Evolutionary conservation across 2,888 invertebrate genomes (phyloP), one percentile per base, ranked within the genome.

Genomic region (Drosophila austrosaltans): DNA sequence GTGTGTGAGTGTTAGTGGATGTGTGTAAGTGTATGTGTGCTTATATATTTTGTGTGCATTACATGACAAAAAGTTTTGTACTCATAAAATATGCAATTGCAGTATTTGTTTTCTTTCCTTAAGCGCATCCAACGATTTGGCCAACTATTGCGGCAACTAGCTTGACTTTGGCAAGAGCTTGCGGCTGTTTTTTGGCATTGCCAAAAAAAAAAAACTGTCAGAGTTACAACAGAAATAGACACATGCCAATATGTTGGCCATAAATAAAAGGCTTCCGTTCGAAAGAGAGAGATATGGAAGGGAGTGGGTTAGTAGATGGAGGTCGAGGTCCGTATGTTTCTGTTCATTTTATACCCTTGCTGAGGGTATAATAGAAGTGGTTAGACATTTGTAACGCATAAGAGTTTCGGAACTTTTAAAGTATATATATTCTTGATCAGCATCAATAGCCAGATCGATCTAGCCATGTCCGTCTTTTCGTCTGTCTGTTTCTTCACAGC

Each of bases 61-160:
- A 73, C 82, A 84, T 75, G 82, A 74, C 65, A 76, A 69, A 72
- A 81, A 78, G 75, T 81, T 87, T 78, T 75, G 67, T 64, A 68
- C 82, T 87, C 80, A 87, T 87, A 79, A 82, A 84, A 80, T 87
- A 84, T 85, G 82, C 85, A 87, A 80, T 82, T 72, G 73, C 68
- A 63, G 65, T 78, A 75, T 53, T 79, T 82, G 76, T 75, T 82
- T 79, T 64, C 71, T 68, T 75, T 69, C 66, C 30, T 48, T 30
- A 58, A 76, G 81, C 73, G 66, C 76, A 76, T 74, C 80, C 86
- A 81, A 56, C 83, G 79, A 81, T 78, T 83, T 86, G 77, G 84
- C 78, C 84, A 74, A 62, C 77, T 61, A 65, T 78, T 82, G 75
- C 71, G 44, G 83, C 75, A 48, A 25, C 22, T 25, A 25, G 48